Evolutionary conservation across 2,888 invertebrate genomes (phyloP), one percentile per base, ranked within the genome.

Genomic region (Gymnoscelis rufifasciata): DNA sequence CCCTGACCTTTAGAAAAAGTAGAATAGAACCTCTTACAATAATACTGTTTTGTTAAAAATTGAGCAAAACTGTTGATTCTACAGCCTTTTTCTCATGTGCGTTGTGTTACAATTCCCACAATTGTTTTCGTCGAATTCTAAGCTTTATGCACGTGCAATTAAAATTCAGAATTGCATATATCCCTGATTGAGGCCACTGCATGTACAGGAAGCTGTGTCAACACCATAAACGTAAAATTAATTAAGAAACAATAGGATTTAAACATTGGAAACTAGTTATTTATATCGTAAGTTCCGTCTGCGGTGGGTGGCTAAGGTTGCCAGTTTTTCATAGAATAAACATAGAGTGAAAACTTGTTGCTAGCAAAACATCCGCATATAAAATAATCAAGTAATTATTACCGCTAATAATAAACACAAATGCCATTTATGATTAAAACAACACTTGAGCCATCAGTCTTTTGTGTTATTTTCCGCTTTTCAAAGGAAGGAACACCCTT

Each of bases 171-270:
- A 30, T 30, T 29, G 37, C 52, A 54, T 43, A 35, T 47, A 47
- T 43, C 49, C 36, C 29, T 49, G 33, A 33, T 45, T 33, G 36
- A 43, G 48, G 43, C 35, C 43, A 43, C 35, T 23, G 24, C 41
- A 8, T 13, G 30, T 46, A 31, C 40, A 49, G 42, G 45, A 58
- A 56, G 54, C 48, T 46, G 45, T 43, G 38, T 36, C n/a, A 29
- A 10, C 36, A 24, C 56, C 55, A 55, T 58, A 56, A 51, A 44
- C 36, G 48, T 54, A 50, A 63, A 61, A 62, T 60, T 62, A 60
- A 63, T 66, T 62, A 64, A 57, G 51, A 66, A 52, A 70, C 70
- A 68, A 66, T 67, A 54, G 61, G 52, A 59, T 55, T 42, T 47
- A 51, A 38, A 40, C 38, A 50, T 40, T 53, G 43, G n/a, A 46